A percentile compares a stretch with the other conserved stretches of the same genome.
phyloP scores from a whole-genome alignment of 1,140 invertebrate species.

The Oreohelix idahoensis region DNA sequence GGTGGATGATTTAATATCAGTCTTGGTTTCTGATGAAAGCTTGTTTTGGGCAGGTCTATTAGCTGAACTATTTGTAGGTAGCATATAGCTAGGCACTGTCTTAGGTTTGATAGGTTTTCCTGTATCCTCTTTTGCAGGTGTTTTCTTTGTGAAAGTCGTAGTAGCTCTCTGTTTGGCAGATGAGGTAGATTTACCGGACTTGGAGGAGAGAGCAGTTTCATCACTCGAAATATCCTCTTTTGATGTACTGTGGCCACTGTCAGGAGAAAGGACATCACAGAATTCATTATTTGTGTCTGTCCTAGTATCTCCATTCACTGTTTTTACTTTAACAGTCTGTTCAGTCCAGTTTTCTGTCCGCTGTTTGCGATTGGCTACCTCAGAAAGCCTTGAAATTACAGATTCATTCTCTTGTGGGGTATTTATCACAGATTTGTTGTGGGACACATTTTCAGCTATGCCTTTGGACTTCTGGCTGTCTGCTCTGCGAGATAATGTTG shows the following conservation, averaged over 20 bases:
- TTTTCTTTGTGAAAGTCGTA: constrained; percentile 6
- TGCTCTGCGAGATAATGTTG: constrained; percentile 48
- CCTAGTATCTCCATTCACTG: constrained; percentile 45
- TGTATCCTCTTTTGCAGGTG: constrained; percentile 25
- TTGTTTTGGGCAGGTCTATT: background rate
- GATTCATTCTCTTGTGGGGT: background rate
- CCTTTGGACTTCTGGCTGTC: constrained; percentile 27
- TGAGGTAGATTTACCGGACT: constrained; percentile 36
- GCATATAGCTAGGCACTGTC: constrained; percentile 59
- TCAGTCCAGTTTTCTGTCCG: constrained; percentile 68
- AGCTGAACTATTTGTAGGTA: constrained; percentile 25
- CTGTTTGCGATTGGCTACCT: constrained; percentile 59
- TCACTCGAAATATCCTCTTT: constrained; percentile 63
- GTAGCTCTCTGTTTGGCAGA: constrained; percentile 36
- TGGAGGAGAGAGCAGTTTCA: constrained; percentile 48
- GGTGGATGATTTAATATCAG: constrained; percentile 39
- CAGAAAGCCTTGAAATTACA: constrained; percentile 52
- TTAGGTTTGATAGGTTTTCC: constrained; percentile 46
- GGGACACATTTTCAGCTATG: background rate
- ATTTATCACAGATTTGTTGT: constrained; percentile 23
- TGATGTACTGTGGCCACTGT: constrained; percentile 59
- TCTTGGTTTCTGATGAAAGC: constrained; percentile 35
- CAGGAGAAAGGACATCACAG: constrained; percentile 54
- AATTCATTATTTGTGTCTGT: constrained; percentile 45
- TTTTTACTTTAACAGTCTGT: constrained; percentile 48